Evolutionary conservation across 1,140 invertebrate genomes (phyloP), one percentile per base, ranked within the genome.

Genomic region (Leptestheria dahalacensis): DNA sequence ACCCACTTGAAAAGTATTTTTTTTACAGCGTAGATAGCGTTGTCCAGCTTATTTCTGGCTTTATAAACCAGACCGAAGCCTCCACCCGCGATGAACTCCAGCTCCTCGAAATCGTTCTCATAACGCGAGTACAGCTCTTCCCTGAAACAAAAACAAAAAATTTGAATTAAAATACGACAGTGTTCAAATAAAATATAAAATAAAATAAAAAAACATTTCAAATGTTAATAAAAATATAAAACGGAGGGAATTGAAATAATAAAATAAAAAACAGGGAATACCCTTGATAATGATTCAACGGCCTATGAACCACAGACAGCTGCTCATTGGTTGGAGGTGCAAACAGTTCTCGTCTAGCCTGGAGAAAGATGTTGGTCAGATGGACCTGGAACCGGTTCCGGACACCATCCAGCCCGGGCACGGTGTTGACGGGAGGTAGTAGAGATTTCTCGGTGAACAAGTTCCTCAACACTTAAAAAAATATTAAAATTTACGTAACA

Each of bases 21-120:
- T 69, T 90, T 91, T 2, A 91, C 75, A 11, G 88, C 88, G 77
- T 91, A 91, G 62, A 82, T 75, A 12, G 78, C 77, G 15, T 80
- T 79, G 70, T 91, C 88, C 1, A 90, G 67, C 66, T 81, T 79
- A 69, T 89, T 81, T 66, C 74, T 72, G 1, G 77, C 82, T 71
- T 77, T 75, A 61, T 71, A 80, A 12, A 81, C 83, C 63, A 75
- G 72, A 11, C 83, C 83, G 71, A 88, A 89, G 4, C 85, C 86
- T 51, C 88, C 88, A 61, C 75, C 75, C 26, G 82, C 85, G 51
- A 91, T 84, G 61, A 79, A 82, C 46, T 73, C 69, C 15, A 84
- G 63, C 70, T 90, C 85, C 58, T 82, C 75, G 74, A 88, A 90
- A 66, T 88, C 85, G 64, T 76, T 73, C n/a, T 73, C 68, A 68